Evolutionary conservation across 2,113 vertebrate species (phyloP).

Genomic region (Nycticorax nycticorax): DNA sequence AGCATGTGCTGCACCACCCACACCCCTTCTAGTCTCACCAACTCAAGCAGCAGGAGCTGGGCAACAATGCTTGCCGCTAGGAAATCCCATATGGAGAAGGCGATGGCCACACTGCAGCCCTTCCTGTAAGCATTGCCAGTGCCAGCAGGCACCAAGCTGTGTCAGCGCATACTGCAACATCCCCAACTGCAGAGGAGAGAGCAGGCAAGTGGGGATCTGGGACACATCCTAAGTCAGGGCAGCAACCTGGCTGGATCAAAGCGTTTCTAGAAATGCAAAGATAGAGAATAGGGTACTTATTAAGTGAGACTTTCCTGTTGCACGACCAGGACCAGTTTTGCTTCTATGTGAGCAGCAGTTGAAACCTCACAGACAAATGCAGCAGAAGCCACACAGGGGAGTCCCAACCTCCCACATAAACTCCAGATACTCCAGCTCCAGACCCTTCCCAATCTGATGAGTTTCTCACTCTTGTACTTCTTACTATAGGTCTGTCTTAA

Average conservation of each 20-base stretch:
- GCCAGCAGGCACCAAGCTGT: not conserved
- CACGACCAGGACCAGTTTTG: not conserved
- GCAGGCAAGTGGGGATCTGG: not conserved
- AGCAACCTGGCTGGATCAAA: not conserved
- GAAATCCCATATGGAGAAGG: not conserved
- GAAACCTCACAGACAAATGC: not conserved
- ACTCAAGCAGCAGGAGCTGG: not conserved
- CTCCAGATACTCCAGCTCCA: not conserved
- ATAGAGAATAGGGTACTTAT: not conserved
- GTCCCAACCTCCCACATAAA: not conserved
- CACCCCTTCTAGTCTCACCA: not conserved
- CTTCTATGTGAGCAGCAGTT: not conserved
- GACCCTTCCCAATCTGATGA: not conserved
- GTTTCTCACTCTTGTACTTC: not conserved
- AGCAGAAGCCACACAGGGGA: not conserved
- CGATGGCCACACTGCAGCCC: not conserved
- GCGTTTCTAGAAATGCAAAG: rapidly evolving
- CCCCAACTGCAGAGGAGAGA: not conserved
- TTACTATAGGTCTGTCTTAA: not conserved
- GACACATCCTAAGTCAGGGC: not conserved
- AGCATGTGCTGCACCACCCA: not conserved
- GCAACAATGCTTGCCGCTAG: rapidly evolving
- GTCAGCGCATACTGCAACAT: not conserved
- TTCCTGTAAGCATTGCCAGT: not conserved
- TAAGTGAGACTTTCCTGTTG: not conserved